Conservation (phyloP, 2,113 vertebrate genomes). For the Grammomys surdaster region DNA sequence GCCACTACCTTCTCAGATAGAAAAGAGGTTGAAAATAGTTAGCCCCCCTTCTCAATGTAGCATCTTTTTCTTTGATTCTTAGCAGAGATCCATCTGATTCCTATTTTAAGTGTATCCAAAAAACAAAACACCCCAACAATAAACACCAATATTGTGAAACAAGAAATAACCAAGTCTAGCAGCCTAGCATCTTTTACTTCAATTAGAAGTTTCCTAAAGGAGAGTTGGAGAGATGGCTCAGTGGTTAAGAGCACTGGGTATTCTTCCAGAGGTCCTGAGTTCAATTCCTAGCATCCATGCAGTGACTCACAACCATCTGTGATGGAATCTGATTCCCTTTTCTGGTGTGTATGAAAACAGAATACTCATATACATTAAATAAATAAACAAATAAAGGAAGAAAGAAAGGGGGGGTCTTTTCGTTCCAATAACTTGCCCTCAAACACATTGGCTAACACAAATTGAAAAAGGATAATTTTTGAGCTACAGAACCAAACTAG, state of each 20-base stretch:
- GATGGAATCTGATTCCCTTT: no score
- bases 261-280: no score
- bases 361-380: no score
- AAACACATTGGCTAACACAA: background rate
- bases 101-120: conserved; percentile 56
- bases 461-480: conserved; percentile 4
- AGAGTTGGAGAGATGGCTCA: background rate
- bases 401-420: background rate
- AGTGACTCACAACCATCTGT: no score
- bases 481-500: background rate
- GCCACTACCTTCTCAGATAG: conserved; percentile 11
- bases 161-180: conserved; percentile 12
- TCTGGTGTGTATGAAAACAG: no score
- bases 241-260: no score
- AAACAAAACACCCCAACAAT: background rate
- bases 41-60: background rate
- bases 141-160: conserved; percentile 4
- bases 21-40: background rate
- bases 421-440: background rate
- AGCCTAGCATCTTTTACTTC: conserved; percentile 22
- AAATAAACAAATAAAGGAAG: no score
- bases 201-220: conserved; percentile 23
- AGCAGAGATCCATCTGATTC: background rate
- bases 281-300: no score
- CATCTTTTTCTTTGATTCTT: conserved; percentile 38